These are phyloP conservation scores for Anser brachyrhynchus DNA, from an alignment of 2,113 vertebrate genomes.

Conservation along the genomic window DNA sequence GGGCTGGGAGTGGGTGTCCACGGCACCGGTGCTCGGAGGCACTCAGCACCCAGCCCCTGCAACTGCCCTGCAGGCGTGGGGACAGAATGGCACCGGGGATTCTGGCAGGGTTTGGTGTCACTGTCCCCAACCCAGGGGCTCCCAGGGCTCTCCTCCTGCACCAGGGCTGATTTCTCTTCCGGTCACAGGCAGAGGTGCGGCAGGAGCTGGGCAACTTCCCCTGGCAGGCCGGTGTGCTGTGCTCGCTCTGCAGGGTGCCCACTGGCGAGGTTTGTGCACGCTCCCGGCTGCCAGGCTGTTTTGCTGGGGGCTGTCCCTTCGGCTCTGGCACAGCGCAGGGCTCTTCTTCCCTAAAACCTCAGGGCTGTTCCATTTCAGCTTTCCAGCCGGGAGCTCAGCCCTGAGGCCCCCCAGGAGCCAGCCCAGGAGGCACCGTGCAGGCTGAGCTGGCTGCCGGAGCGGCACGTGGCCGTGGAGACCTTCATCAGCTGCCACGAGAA, in stretches of 20 bases:
- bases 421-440: not conserved
- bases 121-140: not conserved
- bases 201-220: not conserved
- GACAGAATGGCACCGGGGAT: not conserved
- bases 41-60: not conserved
- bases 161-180: not conserved
- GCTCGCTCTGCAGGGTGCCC: not conserved
- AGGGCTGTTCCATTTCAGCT: not conserved
- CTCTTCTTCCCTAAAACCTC: not conserved
- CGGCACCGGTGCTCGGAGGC: not conserved
- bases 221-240: not conserved
- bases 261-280: not conserved
- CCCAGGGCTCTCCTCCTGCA: not conserved
- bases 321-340: accelerated
- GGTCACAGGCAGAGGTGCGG: not conserved
- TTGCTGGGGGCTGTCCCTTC: not conserved
- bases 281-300: not conserved
- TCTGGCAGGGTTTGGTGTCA: not conserved
- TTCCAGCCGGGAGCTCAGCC: not conserved
- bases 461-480: not conserved
- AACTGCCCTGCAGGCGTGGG: not conserved
- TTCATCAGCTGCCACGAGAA: not conserved
- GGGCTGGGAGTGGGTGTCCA: accelerated
- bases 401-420: not conserved
- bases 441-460: not conserved